These are phyloP conservation scores for Champsocephalus gunnari DNA, from an alignment of 2,797 vertebrate species.

Conservation along the genomic window DNA sequence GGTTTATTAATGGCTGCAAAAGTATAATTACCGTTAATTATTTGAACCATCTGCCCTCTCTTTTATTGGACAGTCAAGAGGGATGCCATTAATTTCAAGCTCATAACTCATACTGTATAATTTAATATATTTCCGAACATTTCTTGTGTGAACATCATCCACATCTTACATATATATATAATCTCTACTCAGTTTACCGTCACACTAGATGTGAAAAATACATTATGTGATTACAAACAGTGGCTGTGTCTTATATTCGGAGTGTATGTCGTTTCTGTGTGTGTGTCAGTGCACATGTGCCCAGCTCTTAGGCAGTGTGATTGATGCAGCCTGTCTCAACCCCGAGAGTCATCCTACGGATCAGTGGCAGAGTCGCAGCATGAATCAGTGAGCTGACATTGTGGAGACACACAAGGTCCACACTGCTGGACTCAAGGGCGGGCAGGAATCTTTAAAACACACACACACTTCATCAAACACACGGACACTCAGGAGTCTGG, in stretches of 20 bases:
- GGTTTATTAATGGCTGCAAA: no score
- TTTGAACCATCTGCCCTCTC: no score
- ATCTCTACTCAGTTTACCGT: not conserved
- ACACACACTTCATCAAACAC: constrained; percentile 41
- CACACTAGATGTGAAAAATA: no score
- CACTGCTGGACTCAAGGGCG: constrained; percentile 66
- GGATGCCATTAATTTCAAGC: no score
- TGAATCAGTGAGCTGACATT: constrained; percentile 74
- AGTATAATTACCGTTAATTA: no score
- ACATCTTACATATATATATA: not conserved
- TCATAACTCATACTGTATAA: no score
- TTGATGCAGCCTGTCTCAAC: constrained; percentile 69
- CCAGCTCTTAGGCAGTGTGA: constrained; percentile 57
- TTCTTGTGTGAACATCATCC: not conserved
- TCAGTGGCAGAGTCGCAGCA: constrained; percentile 70
- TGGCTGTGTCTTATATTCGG: constrained; percentile 1
- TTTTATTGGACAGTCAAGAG: no score
- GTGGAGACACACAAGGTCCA: constrained; percentile 63
- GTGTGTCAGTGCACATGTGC: constrained; percentile 41
- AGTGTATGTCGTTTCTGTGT: constrained; percentile 27
- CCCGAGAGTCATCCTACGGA: constrained; percentile 69
- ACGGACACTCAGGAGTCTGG: constrained; percentile 27
- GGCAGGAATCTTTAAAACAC: constrained; percentile 43
- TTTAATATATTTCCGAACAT: no score
- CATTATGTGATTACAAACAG: not conserved